These are phyloP conservation scores for Rhombomys opimus DNA, from an alignment of 2,113 vertebrate species.

Conservation along the genomic window DNA sequence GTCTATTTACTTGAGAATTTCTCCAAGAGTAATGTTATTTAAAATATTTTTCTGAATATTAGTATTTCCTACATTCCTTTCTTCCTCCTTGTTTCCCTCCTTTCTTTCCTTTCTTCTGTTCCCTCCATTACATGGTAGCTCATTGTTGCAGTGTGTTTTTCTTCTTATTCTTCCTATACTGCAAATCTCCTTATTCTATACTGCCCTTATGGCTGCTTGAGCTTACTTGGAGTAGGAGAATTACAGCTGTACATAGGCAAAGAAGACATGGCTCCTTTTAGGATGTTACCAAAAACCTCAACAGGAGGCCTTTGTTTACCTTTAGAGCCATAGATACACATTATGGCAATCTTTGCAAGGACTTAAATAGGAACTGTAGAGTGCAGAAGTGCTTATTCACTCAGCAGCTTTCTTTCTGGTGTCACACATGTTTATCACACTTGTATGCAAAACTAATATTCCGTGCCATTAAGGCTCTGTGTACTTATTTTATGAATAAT, in stretches of 20 bases:
- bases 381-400: slow-evolving; percentile 37
- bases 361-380: slow-evolving; percentile 31
- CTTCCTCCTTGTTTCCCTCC: background rate
- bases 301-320: background rate
- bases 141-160: background rate
- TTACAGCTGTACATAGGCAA: background rate
- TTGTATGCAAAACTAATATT: slow-evolving; percentile 61
- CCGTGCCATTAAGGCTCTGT: slow-evolving; percentile 52
- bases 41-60: background rate
- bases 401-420: background rate
- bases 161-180: background rate
- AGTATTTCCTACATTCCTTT: background rate
- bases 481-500: slow-evolving; percentile 69
- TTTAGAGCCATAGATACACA: background rate
- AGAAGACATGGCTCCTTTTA: background rate
- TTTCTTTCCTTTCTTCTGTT: background rate
- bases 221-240: background rate
- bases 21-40: background rate
- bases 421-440: slow-evolving; percentile 28
- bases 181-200: background rate
- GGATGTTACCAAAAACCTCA: background rate
- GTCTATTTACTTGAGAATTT: slow-evolving; percentile 4
- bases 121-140: background rate
- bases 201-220: background rate
- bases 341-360: background rate